These are phyloP conservation scores for Zele albiditarsus DNA, from an alignment of 2,888 invertebrate species.

Conservation along the genomic window DNA sequence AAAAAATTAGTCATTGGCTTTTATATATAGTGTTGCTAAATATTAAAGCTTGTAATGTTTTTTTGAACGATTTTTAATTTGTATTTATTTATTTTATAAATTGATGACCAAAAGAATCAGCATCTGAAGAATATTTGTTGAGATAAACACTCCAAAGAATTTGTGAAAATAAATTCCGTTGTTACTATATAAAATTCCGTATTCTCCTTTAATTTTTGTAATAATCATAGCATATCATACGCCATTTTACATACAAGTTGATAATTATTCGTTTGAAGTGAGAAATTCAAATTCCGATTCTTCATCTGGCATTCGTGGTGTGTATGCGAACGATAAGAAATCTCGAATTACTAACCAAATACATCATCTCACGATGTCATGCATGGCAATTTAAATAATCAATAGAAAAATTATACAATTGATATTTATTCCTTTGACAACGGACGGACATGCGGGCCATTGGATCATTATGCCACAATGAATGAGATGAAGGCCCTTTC, in stretches of 20 bases:
- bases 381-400: background rate
- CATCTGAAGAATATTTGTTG: conserved; percentile 19
- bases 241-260: too few species aligned
- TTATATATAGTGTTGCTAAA: background rate
- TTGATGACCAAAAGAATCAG: background rate
- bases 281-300: background rate
- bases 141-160: conserved; percentile 21
- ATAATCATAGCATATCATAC: too few species aligned
- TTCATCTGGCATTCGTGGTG: background rate
- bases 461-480: conserved; percentile 19
- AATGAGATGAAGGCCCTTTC: conserved; percentile 36
- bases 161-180: conserved; percentile 42
- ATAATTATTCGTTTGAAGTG: too few species aligned
- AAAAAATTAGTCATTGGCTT: background rate
- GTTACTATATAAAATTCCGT: conserved; percentile 37
- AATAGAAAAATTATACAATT: background rate
- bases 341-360: background rate
- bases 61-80: background rate
- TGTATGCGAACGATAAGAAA: background rate
- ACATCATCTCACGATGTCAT: background rate
- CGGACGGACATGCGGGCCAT: conserved; percentile 4
- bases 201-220: background rate
- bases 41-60: background rate
- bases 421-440: background rate
- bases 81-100: background rate